Evolutionary conservation across 2,797 vertebrate genomes (phyloP), one percentile per base, ranked within the genome.

Genomic region (Lemur catta): DNA sequence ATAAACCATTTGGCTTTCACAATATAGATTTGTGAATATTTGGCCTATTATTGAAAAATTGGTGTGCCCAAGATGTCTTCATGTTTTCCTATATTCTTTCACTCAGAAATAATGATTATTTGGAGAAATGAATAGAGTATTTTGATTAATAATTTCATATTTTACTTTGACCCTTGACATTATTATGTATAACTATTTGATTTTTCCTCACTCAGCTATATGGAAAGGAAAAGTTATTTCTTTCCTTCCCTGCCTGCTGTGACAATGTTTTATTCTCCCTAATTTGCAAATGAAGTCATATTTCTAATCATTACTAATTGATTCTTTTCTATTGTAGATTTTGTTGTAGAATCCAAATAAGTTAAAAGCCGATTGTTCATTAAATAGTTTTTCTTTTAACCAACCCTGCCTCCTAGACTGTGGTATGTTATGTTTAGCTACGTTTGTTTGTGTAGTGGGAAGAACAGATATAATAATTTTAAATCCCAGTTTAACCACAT

Each of bases 1-100:
- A 95, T 79, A 91, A 91, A 82, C 89, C 82, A 97, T 72, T 93
- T 95, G 65, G 11, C 15, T 95, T 79, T 81, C 18, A 65, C 33
- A 88, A 11, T 80, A 38, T 67, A 28, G 82, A 89, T 93, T 67
- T 80, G 46, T 79, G 69, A 86, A 26, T 91, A 15, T 46, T 17
- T 86, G 94, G 33, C 35, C 41, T 52, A 38, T 82, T 93, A 61
- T 46, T 97, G 67, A 93, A 93, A 95, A 92, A 59, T 46, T 20
- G 20, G 35, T 76, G 30, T 92, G 30, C 12, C 22, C 28, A 91
- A 33, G 7, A 14, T 87, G 35, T 87, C 61, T 94, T 92, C 30
- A 71, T 84, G 46, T 87, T 84, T 84, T 74, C 6, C n/a, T 93
- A 5, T 57, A 28, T 1, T 59, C 18, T 89, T 92, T 79, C 18